A percentile compares a stretch with the other conserved stretches of the same genome.
Evolutionary conservation across 2,888 invertebrate genomes (phyloP).

Genomic region (Tryphoninae sp.): DNA sequence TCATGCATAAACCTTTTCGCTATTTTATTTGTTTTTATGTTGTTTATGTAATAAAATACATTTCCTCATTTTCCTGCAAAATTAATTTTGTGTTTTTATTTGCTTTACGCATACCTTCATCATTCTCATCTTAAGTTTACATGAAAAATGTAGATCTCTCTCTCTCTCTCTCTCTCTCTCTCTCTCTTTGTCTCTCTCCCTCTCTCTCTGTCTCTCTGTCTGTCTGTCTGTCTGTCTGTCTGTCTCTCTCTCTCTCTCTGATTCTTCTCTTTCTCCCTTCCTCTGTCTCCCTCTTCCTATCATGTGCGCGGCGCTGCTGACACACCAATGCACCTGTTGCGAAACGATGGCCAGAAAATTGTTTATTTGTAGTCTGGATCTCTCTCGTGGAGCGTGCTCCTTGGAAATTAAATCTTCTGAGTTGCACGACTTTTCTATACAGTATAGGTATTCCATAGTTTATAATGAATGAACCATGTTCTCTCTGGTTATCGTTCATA

Average conservation of each 20-base stretch:
- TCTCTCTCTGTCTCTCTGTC: background rate
- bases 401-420: background rate
- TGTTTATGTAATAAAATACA: too few species aligned
- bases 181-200: background rate
- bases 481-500: too few species aligned
- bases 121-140: slow-evolving; percentile 6
- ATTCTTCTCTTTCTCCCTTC: background rate
- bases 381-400: background rate
- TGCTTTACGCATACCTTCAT: too few species aligned
- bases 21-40: too few species aligned
- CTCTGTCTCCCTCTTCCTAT: background rate
- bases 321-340: slow-evolving; percentile 52
- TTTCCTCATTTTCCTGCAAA: too few species aligned
- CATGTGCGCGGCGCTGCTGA: background rate
- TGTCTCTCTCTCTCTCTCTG: background rate
- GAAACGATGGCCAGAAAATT: slow-evolving; percentile 51
- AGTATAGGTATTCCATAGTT: too few species aligned
- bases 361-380: slow-evolving; percentile 13
- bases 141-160: slow-evolving; percentile 40
- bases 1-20: too few species aligned
- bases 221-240: too few species aligned
- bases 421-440: background rate
- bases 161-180: slow-evolving; percentile 3
- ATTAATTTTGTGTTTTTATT: too few species aligned
- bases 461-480: too few species aligned